Base-by-base conservation (phyloP, 2,888 invertebrate genomes). In the Eupithecia insigniata region DNA sequence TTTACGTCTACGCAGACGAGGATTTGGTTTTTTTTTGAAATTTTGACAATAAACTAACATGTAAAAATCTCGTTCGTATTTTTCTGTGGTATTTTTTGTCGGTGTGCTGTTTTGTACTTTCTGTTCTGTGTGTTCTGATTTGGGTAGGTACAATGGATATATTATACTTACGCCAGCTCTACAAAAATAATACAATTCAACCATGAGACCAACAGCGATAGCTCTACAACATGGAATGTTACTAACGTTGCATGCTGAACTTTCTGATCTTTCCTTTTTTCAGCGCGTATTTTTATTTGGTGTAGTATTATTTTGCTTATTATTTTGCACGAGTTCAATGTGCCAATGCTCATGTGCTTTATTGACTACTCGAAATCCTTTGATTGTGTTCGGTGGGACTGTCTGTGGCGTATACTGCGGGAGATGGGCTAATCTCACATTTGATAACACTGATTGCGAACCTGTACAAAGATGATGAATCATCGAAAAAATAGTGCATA, bases 251-350 rank as follows among this genome's bases (percentile, higher is more conserved):
- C 36, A 36, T 36, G 36, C 16, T 16, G 26, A 26, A 55, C 4
- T 26, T 55, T 55, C 6, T 55, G 26, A 55, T 12, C 12, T 26
- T 55, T 58, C 16, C 26, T 14, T 28, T 10, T 46, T 65, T 32
- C 62, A 16, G 28, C 5, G 28, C 58, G 69, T 69, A 69, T 69
- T 73, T 70, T 73, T 64, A 67, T 36, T 60, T 70, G 43, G 64
- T 67, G 67, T 34, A 62, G 62, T 67, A 32, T 39, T 60, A 73
- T 76, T 74, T 70, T 26, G 81, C 73, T 70, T n/a, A n/a, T n/a
- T n/a, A n/a, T n/a, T n/a, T n/a, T n/a, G n/a, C n/a, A n/a, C n/a
- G n/a, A n/a, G n/a, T n/a, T n/a, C n/a, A n/a, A n/a, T n/a, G n/a
- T n/a, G n/a, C n/a, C n/a, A n/a, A n/a, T n/a, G n/a, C n/a, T n/a